phyloP scores from a whole-genome alignment of 2,113 vertebrate genomes.

The Sinocyclocheilus grahami region DNA sequence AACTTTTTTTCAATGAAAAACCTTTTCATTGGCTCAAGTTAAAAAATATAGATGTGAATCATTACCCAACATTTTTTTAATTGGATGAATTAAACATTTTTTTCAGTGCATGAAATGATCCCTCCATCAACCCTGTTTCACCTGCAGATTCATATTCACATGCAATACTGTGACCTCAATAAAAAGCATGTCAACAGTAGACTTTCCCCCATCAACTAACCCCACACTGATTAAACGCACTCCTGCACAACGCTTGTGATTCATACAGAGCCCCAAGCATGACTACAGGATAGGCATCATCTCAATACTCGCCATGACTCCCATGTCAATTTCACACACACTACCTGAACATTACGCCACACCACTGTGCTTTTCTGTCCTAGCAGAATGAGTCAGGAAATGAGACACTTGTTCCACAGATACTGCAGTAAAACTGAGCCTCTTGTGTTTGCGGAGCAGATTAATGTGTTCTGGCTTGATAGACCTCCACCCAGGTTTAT shows the following conservation, averaged over 20 bases:
- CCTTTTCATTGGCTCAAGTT: too few species aligned
- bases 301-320: neutral
- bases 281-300: neutral
- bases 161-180: neutral
- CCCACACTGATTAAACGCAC: neutral
- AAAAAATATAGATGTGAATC: too few species aligned
- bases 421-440: neutral
- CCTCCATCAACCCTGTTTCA: neutral
- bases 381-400: neutral
- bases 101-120: neutral
- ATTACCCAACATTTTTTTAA: too few species aligned
- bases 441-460: neutral
- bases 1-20: too few species aligned
- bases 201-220: neutral
- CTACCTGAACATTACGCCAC: neutral
- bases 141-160: neutral
- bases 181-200: neutral
- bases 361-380: neutral
- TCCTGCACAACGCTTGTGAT: neutral
- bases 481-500: slow-evolving; percentile 20
- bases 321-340: neutral
- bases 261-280: neutral
- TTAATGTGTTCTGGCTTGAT: neutral
- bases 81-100: too few species aligned
- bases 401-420: neutral